Base-by-base conservation (phyloP, 2,797 vertebrate genomes). In the Melanotaenia pygmaea region DNA sequence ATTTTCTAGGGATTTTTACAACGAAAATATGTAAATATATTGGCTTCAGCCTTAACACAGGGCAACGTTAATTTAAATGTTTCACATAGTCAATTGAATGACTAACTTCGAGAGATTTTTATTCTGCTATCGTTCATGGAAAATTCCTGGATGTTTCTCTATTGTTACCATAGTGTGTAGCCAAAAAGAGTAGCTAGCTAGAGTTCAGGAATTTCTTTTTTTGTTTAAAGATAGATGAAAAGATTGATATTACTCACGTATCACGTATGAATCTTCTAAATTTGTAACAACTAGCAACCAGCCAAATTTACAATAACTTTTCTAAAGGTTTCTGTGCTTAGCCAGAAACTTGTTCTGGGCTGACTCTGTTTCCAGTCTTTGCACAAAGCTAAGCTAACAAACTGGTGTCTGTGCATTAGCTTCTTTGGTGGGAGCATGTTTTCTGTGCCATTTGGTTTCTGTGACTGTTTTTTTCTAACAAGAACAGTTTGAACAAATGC, bases 81-180 rank as follows among this genome's bases (percentile, higher is more conserved):
- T 72, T 74, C 5, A 74, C 5, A 28, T 57, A 30, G 69, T 70
- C 5, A 6, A 1, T 26, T 14, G 64, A 77, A 61, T 50, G 1
- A 22, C 14, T 53, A 2, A 26, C 24, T 14, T 53, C 1, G 8
- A 20, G 3, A 47, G 43, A 47, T 47, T 47, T 47, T n/a, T 51
- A 22, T 12, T 22, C 2, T 11, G n/a, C n/a, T 8, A 18, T 47
- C 13, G 13, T 20, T 3, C 43, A 34, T 34, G 7, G 32, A 34
- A 34, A 7, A 34, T 34, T 34, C 32, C 32, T 34, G 7, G 32
- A 34, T 8, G 32, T 34, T 34, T 8, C 32, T 34, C 32, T 34
- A 34, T 34, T 34, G 5, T 34, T 34, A 34, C 32, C 32, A 47
- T 47, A 18, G 18, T 2, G n/a, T 9, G 12, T 40, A 13, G 38